A percentile compares a stretch with the other conserved stretches of the same genome.
These are phyloP conservation scores for Propithecus perrieri DNA, from an alignment of 2,797 vertebrate species.

Conservation along the genomic window DNA sequence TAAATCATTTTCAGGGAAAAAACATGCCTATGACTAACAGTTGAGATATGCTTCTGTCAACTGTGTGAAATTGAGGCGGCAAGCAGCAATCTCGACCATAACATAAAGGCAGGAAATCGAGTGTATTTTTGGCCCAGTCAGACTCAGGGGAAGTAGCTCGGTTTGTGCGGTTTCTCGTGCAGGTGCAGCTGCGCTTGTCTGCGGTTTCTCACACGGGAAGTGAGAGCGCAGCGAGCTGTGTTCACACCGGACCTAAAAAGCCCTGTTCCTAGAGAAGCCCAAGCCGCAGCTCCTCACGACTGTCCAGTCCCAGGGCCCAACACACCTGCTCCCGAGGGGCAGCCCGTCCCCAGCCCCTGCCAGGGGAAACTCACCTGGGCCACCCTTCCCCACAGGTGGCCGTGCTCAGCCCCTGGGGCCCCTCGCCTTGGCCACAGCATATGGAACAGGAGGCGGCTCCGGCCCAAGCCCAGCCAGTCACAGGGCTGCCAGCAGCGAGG, in stretches of 20 bases:
- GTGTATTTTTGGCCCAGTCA: neutral
- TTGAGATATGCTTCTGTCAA: neutral
- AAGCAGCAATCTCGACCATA: neutral
- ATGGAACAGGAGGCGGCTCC: neutral
- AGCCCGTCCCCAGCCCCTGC: neutral
- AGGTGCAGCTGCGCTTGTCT: neutral
- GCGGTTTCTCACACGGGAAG: neutral
- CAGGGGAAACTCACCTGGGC: neutral
- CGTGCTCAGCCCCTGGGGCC: neutral
- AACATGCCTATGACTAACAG: constrained; percentile 5
- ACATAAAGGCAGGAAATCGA: neutral
- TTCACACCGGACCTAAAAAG: neutral
- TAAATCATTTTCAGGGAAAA: neutral
- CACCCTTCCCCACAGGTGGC: neutral
- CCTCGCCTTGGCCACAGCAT: neutral
- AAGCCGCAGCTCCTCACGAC: fast-evolving
- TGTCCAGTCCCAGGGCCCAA: neutral
- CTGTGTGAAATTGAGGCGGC: constrained; percentile 25
- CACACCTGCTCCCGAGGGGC: neutral
- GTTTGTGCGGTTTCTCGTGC: neutral
- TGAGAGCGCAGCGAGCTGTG: neutral
- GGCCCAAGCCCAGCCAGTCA: neutral
- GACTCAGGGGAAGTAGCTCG: neutral
- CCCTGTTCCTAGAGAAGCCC: neutral
- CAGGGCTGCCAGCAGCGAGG: too few relatives aligned